Percentiles rank a stretch among this genome's conserved stretches.
phyloP scores from a whole-genome alignment of 2,888 invertebrate genomes.

The Erebia ligea region DNA sequence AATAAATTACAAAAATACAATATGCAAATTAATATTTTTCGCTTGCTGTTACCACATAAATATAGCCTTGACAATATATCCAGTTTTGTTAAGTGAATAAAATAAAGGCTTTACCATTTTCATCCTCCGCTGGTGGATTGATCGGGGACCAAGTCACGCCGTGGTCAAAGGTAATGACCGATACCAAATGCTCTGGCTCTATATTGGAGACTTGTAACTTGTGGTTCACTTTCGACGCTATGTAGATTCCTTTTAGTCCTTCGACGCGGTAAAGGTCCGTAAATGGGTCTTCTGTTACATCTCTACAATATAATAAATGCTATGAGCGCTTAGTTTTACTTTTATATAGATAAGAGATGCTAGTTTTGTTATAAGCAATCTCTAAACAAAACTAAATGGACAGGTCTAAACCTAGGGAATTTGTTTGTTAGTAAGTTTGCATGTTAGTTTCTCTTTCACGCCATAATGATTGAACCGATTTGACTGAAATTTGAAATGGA shows the following conservation, averaged over 20 bases:
- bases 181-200: slow-evolving; percentile 89
- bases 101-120: slow-evolving; percentile 64
- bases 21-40: neutral
- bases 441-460: no score
- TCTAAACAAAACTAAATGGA: no score
- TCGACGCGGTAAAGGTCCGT: slow-evolving; percentile 94
- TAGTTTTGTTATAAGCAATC: neutral
- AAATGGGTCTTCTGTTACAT: slow-evolving; percentile 91
- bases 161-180: slow-evolving; percentile 93
- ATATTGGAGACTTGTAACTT: slow-evolving; percentile 81
- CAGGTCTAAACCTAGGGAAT: no score
- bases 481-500: no score
- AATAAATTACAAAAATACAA: neutral
- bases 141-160: slow-evolving; percentile 92
- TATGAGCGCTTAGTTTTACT: no score
- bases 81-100: neutral
- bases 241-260: slow-evolving; percentile 94
- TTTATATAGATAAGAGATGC: neutral
- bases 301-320: slow-evolving; percentile 70
- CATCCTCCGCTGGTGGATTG: slow-evolving; percentile 87
- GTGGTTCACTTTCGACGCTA: slow-evolving; percentile 89
- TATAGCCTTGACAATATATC: neutral
- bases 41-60: neutral
- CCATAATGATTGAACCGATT: no score
- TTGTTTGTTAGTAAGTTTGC: no score